These are phyloP conservation scores for Drosophila virilis DNA, from an alignment of 1,140 invertebrate species.

Conservation along the genomic window DNA sequence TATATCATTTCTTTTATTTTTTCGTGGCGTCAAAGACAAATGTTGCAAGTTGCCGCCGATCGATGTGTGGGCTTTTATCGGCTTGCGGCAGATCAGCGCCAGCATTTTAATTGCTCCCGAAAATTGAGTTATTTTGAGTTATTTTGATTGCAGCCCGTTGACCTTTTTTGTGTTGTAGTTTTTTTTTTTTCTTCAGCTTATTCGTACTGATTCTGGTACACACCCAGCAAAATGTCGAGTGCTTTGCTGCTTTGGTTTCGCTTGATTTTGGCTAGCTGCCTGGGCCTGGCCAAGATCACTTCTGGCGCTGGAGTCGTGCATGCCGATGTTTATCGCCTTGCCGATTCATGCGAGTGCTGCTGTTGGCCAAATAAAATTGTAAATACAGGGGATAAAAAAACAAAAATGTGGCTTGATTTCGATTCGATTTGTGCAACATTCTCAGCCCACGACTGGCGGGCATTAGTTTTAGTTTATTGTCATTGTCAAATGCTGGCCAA, in stretches of 20 bases:
- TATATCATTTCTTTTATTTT: background rate
- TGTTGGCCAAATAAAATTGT: slow-evolving; percentile 66
- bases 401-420: background rate
- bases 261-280: background rate
- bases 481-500: slow-evolving; percentile 57
- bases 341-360: slow-evolving; percentile 46
- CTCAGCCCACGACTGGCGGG: slow-evolving; percentile 39
- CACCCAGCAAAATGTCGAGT: slow-evolving; percentile 71
- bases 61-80: slow-evolving; percentile 63
- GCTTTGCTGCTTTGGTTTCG: slow-evolving; percentile 26
- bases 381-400: slow-evolving; percentile 49
- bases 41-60: slow-evolving; percentile 67
- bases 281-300: slow-evolving; percentile 67
- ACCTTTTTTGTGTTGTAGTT: slow-evolving; percentile 60
- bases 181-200: slow-evolving; percentile 10
- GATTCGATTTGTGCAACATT: slow-evolving; percentile 35
- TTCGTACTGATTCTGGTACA: slow-evolving; percentile 39
- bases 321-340: slow-evolving; percentile 69
- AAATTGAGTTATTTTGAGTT: slow-evolving; percentile 79
- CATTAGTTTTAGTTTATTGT: slow-evolving; percentile 40
- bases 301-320: slow-evolving; percentile 72
- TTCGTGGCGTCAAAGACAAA: slow-evolving; percentile 40
- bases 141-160: slow-evolving; percentile 80
- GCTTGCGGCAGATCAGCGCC: slow-evolving; percentile 43
- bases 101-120: slow-evolving; percentile 79